Base-by-base conservation (phyloP, 1,140 invertebrate genomes). In the honey bee (Apis mellifera) region DNA sequence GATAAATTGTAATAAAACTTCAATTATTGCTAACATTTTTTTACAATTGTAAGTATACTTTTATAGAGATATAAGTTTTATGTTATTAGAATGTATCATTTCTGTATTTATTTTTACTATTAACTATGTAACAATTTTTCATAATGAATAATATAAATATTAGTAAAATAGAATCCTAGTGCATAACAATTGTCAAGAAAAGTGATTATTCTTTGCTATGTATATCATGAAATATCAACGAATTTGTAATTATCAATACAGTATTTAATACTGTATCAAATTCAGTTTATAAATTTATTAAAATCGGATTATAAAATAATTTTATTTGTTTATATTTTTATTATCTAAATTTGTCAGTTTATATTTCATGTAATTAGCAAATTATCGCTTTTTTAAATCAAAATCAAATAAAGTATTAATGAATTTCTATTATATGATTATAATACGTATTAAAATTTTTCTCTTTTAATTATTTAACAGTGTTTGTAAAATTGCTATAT, bases 21-120 rank as follows among this genome's bases (percentile, higher is more conserved):
- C 17, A 21, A 70, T 86, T 69, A 74, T 42, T 5, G 50, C 66
- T 77, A 86, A 57, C 62, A 57, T 84, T 75, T 76, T 76, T 82
- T 65, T 87, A 71, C 70, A 84, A 81, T 81, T 87, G 73, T 87
- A 86, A 76, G 82, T 87, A 84, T 80, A 78, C 32, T 81, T 69
- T 75, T 70, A 55, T 82, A 75, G 65, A n/a, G 21, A 73, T 23
- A 55, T 74, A 84, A 85, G 82, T 83, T 79, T 73, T 69, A 60
- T 66, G 55, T 79, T 83, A 83, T 7, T 72, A 80, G 66, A 72
- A 72, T 65, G 23, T 50, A 78, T 85, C 73, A 68, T 88, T 88
- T 77, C 62, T 73, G 68, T 88, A 88, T 88, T 88, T 88, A 88
- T 88, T 88, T 83, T 81, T 83, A 87, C 32, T 66, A 85, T 70